A percentile compares a stretch with the other conserved stretches of the same genome.
Evolutionary conservation across 2,888 invertebrate species (phyloP).

Genomic region (Lasioglossum pauxillum): DNA sequence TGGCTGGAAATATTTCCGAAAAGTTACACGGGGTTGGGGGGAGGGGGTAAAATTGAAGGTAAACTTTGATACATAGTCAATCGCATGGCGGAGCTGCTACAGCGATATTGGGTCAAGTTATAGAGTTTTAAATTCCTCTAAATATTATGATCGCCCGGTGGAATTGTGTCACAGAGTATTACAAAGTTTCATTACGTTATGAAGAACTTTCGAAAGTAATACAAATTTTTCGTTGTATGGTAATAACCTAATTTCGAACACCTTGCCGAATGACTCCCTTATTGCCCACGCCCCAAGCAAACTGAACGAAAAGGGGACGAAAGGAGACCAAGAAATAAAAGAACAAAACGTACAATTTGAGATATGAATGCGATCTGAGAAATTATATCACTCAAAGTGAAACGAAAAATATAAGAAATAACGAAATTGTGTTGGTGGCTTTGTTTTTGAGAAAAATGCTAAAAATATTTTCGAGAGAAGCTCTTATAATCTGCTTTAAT

Average conservation of each 20-base stretch:
- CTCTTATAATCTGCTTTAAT: neutral
- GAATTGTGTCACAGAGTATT: slow-evolving; percentile 7
- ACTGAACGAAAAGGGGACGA: neutral
- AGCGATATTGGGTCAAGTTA: slow-evolving; percentile 26
- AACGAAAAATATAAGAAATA: neutral
- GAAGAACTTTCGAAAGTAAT: neutral
- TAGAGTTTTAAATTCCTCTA: slow-evolving; percentile 12
- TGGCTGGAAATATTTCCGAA: slow-evolving; percentile 7
- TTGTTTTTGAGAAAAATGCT: no score
- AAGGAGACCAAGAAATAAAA: neutral
- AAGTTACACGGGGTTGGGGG: neutral
- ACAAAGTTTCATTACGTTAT: slow-evolving; percentile 21
- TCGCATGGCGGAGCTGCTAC: neutral
- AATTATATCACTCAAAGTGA: neutral
- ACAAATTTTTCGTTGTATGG: neutral
- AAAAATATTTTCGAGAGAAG: neutral
- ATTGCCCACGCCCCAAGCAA: neutral
- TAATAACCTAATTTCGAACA: slow-evolving; percentile 1
- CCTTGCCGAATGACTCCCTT: no score
- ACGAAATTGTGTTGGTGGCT: no score
- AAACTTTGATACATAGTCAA: slow-evolving; percentile 3
- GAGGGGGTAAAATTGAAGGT: slow-evolving; percentile 18
- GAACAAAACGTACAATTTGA: neutral
- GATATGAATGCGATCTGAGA: neutral
- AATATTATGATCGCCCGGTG: neutral